A percentile compares a stretch with the other conserved stretches of the same genome.
These are phyloP conservation scores for Formica aserva DNA, from an alignment of 2,888 invertebrate species.

Conservation along the genomic window DNA sequence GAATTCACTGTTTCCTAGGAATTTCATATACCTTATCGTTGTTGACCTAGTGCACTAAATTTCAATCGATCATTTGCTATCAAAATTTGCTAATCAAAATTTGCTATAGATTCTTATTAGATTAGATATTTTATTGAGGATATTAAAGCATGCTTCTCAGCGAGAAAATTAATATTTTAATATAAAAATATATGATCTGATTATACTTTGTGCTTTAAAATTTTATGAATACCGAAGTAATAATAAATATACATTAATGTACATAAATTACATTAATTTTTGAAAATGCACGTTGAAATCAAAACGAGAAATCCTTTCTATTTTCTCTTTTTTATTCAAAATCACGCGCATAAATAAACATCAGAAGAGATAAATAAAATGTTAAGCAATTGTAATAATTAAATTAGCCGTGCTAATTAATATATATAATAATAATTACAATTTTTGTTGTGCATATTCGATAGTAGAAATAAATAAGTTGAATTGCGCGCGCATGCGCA, in stretches of 20 bases:
- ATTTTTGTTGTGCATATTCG: neutral
- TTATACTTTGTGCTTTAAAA: neutral
- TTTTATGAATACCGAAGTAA: neutral
- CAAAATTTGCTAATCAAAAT: neutral
- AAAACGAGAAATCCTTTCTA: neutral
- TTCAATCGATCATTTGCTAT: neutral
- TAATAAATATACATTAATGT: neutral
- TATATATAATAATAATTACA: neutral
- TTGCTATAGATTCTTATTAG: neutral
- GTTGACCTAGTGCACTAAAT: slow-evolving; percentile 71
- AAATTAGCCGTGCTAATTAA: neutral
- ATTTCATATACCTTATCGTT: slow-evolving; percentile 69
- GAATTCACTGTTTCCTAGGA: slow-evolving; percentile 73
- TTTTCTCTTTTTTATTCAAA: neutral
- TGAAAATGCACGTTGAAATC: neutral
- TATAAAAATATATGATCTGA: neutral
- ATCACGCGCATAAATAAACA: neutral
- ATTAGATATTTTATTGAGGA: neutral
- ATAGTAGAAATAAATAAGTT: neutral
- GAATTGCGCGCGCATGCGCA: neutral
- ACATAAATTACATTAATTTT: neutral
- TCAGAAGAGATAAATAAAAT: neutral
- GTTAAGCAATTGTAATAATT: neutral
- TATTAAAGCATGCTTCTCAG: neutral
- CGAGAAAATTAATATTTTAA: neutral